Base-by-base conservation (phyloP, 2,113 vertebrate genomes). In the Nansenia antarctica region DNA sequence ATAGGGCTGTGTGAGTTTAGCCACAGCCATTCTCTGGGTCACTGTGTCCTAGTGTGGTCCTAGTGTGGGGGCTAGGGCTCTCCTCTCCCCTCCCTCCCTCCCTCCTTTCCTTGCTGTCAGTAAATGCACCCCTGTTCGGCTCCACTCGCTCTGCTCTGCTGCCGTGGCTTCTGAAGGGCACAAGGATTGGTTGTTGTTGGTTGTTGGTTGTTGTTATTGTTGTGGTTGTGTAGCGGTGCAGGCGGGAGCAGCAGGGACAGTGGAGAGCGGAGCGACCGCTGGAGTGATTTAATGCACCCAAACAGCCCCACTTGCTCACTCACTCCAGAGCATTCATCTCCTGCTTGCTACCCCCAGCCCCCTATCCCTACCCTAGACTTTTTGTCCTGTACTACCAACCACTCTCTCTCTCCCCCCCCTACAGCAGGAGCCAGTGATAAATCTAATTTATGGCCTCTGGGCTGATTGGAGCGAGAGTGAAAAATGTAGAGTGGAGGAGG, bases 361-460 rank as follows among this genome's bases (percentile, higher is more conserved):
- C 12, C 54, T 57, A 5, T 29, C 27, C 26, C 4, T 34, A 9
- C 22, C 35, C 12, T 20, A 3, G 5, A 26, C 20, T 54, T 45
- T 68, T 31, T 69, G 27, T 63, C 9, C 24, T 54, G 45, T 39
- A 14, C 26, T 55, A 26, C 5, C 18, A 0, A 8, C 59, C 59
- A 47, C 55, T 78, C 74, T 85, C 54, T 57, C 20, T 69, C 62
- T 69, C 29, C 55, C 54, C 35, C 54, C 69, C 70, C 65, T 78
- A 67, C 73, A 76, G 65, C 81, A 69, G 68, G 62, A 85, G 83
- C 64, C 67, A 77, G 84, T 81, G 72, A 89, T 90, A 91, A 89
- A 90, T 91, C 80, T 87, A 52, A 81, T 91, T 90, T 88, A 90
- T 87, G 52, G 84, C 76, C 81, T 34, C 24, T 83, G 74, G 81